phyloP scores from a whole-genome alignment of 2,797 vertebrate genomes.

The Choloepus didactylus region DNA sequence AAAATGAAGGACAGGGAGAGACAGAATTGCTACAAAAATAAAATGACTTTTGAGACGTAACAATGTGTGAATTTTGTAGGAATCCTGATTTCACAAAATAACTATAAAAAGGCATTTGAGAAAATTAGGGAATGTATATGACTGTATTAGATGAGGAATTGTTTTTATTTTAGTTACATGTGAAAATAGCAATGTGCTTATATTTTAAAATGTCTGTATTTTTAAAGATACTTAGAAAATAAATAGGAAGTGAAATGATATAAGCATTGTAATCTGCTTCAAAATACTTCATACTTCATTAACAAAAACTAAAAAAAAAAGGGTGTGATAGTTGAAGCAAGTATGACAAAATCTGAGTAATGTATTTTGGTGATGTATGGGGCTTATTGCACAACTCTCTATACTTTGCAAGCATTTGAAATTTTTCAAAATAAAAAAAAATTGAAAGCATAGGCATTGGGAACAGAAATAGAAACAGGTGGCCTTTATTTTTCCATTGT shows the following conservation, averaged over 20 bases:
- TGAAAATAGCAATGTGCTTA: neutral
- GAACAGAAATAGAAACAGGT: fast-evolving
- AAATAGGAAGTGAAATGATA: too few species aligned
- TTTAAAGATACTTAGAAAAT: neutral
- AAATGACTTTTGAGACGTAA: neutral
- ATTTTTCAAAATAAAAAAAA: too few species aligned
- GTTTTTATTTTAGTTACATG: neutral
- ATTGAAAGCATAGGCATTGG: neutral
- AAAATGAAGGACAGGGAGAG: neutral
- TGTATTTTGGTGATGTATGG: neutral
- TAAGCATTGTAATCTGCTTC: neutral
- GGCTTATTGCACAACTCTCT: neutral
- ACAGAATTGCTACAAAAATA: neutral
- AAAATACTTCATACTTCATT: neutral
- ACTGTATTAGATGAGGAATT: neutral
- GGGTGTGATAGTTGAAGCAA: neutral
- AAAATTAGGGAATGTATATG: neutral
- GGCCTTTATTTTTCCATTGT: too few species aligned
- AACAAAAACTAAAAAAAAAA: neutral
- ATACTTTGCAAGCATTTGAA: too few species aligned
- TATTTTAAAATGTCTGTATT: neutral
- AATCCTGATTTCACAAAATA: too few species aligned
- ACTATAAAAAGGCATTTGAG: neutral
- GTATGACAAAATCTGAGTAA: too few species aligned
- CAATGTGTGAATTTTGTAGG: fast-evolving